Base-by-base conservation (phyloP, 2,797 vertebrate genomes). In the Chaunax sp. region DNA sequence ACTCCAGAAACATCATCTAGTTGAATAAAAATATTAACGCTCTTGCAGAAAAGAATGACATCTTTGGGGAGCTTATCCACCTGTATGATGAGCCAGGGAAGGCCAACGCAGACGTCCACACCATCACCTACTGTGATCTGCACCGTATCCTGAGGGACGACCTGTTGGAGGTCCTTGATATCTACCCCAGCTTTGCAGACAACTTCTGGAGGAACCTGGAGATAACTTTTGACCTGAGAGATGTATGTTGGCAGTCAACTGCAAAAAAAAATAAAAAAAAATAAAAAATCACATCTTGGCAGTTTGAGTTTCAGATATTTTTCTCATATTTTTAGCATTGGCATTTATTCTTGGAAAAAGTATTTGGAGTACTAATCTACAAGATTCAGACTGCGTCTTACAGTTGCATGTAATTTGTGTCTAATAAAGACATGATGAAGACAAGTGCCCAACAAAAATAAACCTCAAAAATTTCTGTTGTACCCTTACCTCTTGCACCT, bases 171-270 rank as follows among this genome's bases (percentile, higher is more conserved):
- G 96, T 99, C 64, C 82, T 99, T 47, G 97, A 99, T 66, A 93
- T 98, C 89, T 99, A 97, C 78, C 97, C 98, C 0, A 87, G 87
- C 68, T 99, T 98, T 77, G 96, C 97, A 3, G 95, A 96, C 89
- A 95, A 93, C 78, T 99, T 99, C 91, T 99, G 98, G 97, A 96
- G 93, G 81, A 97, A 98, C 87, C 85, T 99, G 72, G 96, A 98
- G 79, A 96, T 99, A 89, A 98, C 97, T 1, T 97, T 95, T 87
- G 95, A 99, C 88, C 92, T 99, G 13, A 92, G 96, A 94, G 96
- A 99, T 50, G 96, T 98, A 92, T 88, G 95, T 90, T 64, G 12
- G 15, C 33, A 50, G 11, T 25, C 22, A 6, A 8, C 9, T 23
- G 2, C 12, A 18, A 8, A 60, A 30, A 35, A 44, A 3, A n/a